Evolutionary conservation across 1,140 invertebrate species (phyloP), one percentile per base, ranked within the genome.

Genomic region (Drosophila sp.): DNA sequence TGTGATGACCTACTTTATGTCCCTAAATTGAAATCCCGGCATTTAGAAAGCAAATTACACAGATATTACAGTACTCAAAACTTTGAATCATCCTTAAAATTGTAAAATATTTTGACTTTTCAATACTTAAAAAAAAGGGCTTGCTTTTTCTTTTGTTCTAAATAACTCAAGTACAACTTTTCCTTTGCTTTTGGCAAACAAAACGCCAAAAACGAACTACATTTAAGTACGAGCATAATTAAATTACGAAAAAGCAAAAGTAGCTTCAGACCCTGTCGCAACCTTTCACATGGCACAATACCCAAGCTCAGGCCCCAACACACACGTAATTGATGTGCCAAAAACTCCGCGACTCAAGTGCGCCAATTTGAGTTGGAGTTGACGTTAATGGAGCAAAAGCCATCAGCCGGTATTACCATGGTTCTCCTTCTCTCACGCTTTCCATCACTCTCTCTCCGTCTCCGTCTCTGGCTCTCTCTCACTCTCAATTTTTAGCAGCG

Each of bases 231-330:
- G 30, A 56, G 65, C 40, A 66, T 50, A 33, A 57, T 56, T 72
- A 29, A 72, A 72, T 66, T 61, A 55, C 55, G 47, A 32, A 56
- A 67, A 72, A 54, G 44, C 44, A 50, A 50, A 50, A 50, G 44
- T 50, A 27, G 44, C 68, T 35, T 50, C 23, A 41, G 55, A 60
- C 54, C 70, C 65, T 67, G 56, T 64, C 58, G 47, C 66, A 82
- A 79, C 82, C 82, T 86, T 86, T 87, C 83, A 87, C 83, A 79
- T 76, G 55, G 41, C 44, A 32, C 55, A 70, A 68, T 66, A 58
- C 17, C 56, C 56, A 69, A 33, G 32, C 27, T 32, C 6, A 50
- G 7, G 23, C 44, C 35, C 44, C 44, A 27, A 27, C 44, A 50
- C 60, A 73, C 33, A 55, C 55, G 25, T 56, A 50, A 62, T 41